Percentiles rank a stretch among this genome's conserved stretches.
Evolutionary conservation across 1,140 invertebrate species (phyloP).

Genomic region (Drosophila albomicans): DNA sequence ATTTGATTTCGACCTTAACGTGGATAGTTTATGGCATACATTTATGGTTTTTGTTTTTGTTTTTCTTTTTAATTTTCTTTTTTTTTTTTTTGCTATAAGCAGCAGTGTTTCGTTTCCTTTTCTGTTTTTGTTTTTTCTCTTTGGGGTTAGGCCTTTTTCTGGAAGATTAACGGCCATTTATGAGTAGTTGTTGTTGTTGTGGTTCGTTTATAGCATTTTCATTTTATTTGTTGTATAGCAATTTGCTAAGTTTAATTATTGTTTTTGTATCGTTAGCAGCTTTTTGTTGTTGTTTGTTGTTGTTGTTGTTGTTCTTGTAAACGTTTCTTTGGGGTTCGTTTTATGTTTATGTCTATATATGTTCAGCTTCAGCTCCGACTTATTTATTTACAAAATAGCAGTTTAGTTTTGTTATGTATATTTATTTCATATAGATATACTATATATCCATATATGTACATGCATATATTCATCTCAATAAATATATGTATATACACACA

Average conservation of each 20-base stretch:
- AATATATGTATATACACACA: constrained; percentile 25
- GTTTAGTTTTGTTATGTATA: constrained; percentile 71
- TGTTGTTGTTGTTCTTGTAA: constrained; percentile 52
- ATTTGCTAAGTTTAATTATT: constrained; percentile 81
- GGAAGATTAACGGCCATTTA: constrained; percentile 41
- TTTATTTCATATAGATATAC: constrained; percentile 40
- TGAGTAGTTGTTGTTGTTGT: constrained; percentile 19
- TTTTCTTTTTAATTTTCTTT: constrained; percentile 23
- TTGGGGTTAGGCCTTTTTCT: constrained; percentile 16
- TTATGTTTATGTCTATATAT: constrained; percentile 71
- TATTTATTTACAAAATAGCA: constrained; percentile 81
- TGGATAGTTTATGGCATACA: constrained; percentile 26
- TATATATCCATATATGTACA: constrained; percentile 14
- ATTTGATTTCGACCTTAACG: constrained; percentile 23
- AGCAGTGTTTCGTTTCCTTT: constrained; percentile 25
- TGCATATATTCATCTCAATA: constrained; percentile 57
- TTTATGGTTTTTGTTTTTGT: constrained; percentile 27
- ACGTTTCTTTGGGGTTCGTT: constrained; percentile 56
- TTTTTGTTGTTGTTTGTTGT: constrained; percentile 51
- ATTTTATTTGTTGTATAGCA: constrained; percentile 52
- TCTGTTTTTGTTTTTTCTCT: constrained; percentile 20
- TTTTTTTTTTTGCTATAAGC: constrained; percentile 31
- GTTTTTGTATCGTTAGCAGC: constrained; percentile 83
- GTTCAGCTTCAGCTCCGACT: constrained; percentile 76
- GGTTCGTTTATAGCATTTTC: constrained; percentile 15